Evolutionary conservation across 2,113 vertebrate genomes (phyloP).

Genomic region (Nestor notabilis): DNA sequence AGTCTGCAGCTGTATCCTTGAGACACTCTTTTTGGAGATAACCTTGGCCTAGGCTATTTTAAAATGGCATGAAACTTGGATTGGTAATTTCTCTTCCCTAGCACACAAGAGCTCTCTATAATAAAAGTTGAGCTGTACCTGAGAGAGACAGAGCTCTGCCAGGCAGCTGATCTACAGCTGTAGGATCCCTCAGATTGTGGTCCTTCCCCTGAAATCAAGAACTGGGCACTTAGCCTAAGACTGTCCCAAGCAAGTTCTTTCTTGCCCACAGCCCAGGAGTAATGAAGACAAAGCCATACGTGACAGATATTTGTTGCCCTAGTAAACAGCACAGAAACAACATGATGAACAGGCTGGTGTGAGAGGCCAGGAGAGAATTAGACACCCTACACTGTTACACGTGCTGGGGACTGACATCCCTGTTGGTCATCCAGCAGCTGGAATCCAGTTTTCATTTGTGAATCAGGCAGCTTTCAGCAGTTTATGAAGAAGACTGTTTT

Average conservation of each 20-base stretch:
- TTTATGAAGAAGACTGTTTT: neutral
- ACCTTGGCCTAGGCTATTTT: slow-evolving; percentile 24
- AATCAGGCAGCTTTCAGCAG: neutral
- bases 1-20: slow-evolving; percentile 23
- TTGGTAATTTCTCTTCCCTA: neutral
- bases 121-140: neutral
- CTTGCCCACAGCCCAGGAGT: neutral
- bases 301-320: neutral
- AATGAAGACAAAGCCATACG: neutral
- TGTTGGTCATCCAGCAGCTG: neutral
- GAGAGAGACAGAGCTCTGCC: neutral
- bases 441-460: neutral
- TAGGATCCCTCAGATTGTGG: neutral
- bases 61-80: neutral
- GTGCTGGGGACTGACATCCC: neutral
- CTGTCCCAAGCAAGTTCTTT: neutral
- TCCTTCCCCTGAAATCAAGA: neutral
- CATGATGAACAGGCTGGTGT: neutral
- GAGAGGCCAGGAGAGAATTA: neutral
- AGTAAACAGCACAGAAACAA: neutral
- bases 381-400: neutral
- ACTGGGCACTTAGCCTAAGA: neutral
- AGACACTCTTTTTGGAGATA: neutral
- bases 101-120: neutral
- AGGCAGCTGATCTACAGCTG: neutral